Evolutionary conservation across 1,140 invertebrate species (phyloP), one percentile per base, ranked within the genome.

Genomic region (Heliconius hermathena): DNA sequence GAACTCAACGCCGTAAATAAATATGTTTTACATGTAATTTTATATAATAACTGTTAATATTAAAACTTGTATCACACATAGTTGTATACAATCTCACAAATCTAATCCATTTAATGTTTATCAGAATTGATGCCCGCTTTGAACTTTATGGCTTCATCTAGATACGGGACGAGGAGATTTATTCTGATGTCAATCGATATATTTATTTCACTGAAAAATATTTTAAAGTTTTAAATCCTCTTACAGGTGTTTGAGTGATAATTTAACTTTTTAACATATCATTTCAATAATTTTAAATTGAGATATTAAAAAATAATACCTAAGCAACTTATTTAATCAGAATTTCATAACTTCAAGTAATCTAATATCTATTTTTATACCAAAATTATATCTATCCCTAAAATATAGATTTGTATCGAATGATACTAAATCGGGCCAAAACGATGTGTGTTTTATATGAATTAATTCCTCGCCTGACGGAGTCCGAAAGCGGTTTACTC

Each of bases 371-470:
- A 52, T 52, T 20, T 52, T 8, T 6, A 52, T 52, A 52, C 18
- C 8, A 52, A 52, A 52, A 20, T 6, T 6, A 52, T 18, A 52
- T 52, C 13, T 46, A 16, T 46, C 3, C 16, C 13, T 16, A 46
- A 46, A 46, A 52, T 20, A 52, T 16, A 52, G 49, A 52, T 52
- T 20, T 66, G 60, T 66, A 66, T 66, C 26, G 60, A 88, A 71
- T 82, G 84, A 90, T 84, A 86, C 84, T 77, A 84, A 87, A 87
- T 90, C 84, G 86, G 80, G 85, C 86, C 66, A 82, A 86, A 86
- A 86, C 84, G 87, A 89, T 89, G 86, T 91, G 88, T 94, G 90
- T 94, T 93, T 94, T 93, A 93, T 94, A 93, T 91, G 91, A 92
- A 94, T 94, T 92, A 92, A 94, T 94, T 94, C 91, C 85, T 90